Percentiles rank a stretch among this genome's conserved stretches.
phyloP scores from a whole-genome alignment of 2,797 vertebrate species.

The Philypnodon macrostomus region DNA sequence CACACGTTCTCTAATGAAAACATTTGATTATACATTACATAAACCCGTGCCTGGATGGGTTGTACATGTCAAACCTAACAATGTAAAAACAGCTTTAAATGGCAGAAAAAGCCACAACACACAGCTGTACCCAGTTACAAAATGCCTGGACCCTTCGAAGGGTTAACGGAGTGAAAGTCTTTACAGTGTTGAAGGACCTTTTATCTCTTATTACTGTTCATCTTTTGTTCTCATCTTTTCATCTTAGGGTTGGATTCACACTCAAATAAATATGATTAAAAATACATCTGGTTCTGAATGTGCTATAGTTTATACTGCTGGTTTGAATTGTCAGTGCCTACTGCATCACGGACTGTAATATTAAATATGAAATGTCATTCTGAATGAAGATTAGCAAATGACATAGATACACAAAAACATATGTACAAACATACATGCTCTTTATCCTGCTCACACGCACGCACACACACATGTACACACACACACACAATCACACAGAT shows the following conservation, averaged over 20 bases:
- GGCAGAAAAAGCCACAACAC: constrained; percentile 58
- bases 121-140: constrained; percentile 52
- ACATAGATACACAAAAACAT: constrained; percentile 30
- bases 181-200: constrained; percentile 58
- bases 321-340: constrained; percentile 44
- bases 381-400: constrained; percentile 20
- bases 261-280: not conserved
- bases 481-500: constrained; percentile 4
- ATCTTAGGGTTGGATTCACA: not conserved
- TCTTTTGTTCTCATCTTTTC: not conserved
- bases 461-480: constrained; percentile 1
- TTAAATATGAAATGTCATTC: constrained; percentile 14
- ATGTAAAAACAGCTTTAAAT: constrained; percentile 52
- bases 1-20: constrained; percentile 80
- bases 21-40: constrained; percentile 71
- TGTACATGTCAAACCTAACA: constrained; percentile 59
- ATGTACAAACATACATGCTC: constrained; percentile 2
- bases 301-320: constrained; percentile 56
- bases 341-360: constrained; percentile 4
- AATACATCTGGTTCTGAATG: constrained; percentile 38
- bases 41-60: constrained; percentile 62
- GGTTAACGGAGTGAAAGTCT: constrained; percentile 19
- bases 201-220: not conserved
- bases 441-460: not conserved
- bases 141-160: constrained; percentile 18